A percentile compares a stretch with the other conserved stretches of the same genome.
phyloP scores from a whole-genome alignment of 2,888 invertebrate species.

The Caenorhabditis sp. region DNA sequence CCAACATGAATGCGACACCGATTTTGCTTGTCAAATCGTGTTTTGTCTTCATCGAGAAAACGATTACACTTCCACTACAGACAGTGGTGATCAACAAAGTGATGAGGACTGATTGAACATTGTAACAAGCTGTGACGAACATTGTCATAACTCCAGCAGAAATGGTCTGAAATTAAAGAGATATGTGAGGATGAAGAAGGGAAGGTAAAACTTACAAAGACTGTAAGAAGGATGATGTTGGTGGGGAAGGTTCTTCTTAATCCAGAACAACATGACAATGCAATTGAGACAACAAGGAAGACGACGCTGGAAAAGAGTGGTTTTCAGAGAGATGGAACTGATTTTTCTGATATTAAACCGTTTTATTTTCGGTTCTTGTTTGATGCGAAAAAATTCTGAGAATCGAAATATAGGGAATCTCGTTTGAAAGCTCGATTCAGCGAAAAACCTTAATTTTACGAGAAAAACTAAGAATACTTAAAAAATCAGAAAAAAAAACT shows the following conservation, averaged over 20 bases:
- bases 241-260: slow-evolving; percentile 72
- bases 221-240: slow-evolving; percentile 72
- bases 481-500: too few species aligned
- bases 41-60: slow-evolving; percentile 68
- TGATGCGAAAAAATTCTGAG: too few species aligned
- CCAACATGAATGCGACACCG: slow-evolving; percentile 74
- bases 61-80: slow-evolving; percentile 59
- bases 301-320: slow-evolving; percentile 42
- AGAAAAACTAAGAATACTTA: too few species aligned
- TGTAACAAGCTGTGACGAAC: slow-evolving; percentile 62
- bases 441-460: too few species aligned
- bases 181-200: neutral
- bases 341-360: too few species aligned
- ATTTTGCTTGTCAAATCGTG: slow-evolving; percentile 68
- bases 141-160: slow-evolving; percentile 60
- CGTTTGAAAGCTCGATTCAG: too few species aligned
- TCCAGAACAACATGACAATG: slow-evolving; percentile 73
- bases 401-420: too few species aligned
- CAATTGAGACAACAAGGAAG: slow-evolving; percentile 74
- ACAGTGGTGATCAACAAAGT: slow-evolving; percentile 61
- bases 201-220: slow-evolving; percentile 48
- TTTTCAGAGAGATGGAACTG: too few species aligned
- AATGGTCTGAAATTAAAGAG: slow-evolving; percentile 44
- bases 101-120: slow-evolving; percentile 56
- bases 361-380: too few species aligned